Conservation (phyloP, 2,888 invertebrate species). For the Nematopogon swammerdamellus region DNA sequence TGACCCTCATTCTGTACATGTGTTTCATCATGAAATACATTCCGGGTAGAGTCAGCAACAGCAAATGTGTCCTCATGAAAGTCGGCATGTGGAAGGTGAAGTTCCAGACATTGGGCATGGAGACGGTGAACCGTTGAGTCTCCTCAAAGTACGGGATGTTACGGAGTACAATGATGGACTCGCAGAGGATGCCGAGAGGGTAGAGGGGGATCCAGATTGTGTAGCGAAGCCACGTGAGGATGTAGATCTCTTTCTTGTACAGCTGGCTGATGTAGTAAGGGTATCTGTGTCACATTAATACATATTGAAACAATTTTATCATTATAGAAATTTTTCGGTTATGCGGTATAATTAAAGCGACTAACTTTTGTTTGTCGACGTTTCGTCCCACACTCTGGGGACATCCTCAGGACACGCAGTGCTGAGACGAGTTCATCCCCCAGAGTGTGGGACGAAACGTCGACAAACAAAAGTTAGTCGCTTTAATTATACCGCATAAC, state of each 20-base stretch:
- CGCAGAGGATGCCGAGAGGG: constrained; percentile 85
- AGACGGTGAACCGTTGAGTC: constrained; percentile 69
- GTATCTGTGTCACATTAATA: constrained; percentile 63
- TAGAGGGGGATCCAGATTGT: constrained; percentile 92
- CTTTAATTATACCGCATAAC: too few species aligned
- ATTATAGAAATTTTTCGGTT: too few species aligned
- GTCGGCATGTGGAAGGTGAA: constrained; percentile 83
- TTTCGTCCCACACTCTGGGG: too few species aligned
- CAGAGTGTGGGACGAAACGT: too few species aligned
- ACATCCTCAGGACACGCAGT: too few species aligned
- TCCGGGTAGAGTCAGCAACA: constrained; percentile 72
- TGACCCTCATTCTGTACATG: constrained; percentile 73
- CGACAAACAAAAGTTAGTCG: too few species aligned
- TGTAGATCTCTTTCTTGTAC: constrained; percentile 66
- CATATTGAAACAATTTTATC: background rate
- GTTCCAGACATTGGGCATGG: constrained; percentile 83
- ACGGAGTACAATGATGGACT: constrained; percentile 75
- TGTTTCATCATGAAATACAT: constrained; percentile 77
- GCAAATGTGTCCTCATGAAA: constrained; percentile 72
- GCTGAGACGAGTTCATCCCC: too few species aligned
- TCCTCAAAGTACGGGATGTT: constrained; percentile 90
- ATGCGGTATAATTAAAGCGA: too few species aligned
- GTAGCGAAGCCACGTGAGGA: constrained; percentile 90
- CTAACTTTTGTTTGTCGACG: too few species aligned
- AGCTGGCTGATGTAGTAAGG: constrained; percentile 87